phyloP scores from a whole-genome alignment of 1,140 invertebrate genomes.

The Arion vulgaris region DNA sequence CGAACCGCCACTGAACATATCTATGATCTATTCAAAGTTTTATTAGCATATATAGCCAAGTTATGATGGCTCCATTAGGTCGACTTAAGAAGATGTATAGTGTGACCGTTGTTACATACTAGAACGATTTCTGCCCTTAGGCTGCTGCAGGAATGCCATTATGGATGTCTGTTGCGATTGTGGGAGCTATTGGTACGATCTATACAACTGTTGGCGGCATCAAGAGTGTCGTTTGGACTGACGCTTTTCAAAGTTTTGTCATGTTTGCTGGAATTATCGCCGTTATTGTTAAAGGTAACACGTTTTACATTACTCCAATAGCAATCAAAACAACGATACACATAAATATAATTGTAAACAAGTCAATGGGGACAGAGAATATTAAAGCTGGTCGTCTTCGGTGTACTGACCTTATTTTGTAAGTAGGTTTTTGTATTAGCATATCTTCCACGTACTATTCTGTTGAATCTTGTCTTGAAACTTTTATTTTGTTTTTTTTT shows the following conservation, averaged over 20 bases:
- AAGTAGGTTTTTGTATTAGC: too few species aligned
- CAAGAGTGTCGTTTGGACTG: conserved; percentile 90
- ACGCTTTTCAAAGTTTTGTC: conserved; percentile 81
- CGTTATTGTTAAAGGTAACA: conserved; percentile 45
- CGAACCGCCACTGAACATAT: too few species aligned
- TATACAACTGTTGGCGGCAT: conserved; percentile 81
- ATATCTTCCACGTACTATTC: too few species aligned
- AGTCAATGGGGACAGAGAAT: conserved; percentile 53
- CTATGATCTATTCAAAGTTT: too few species aligned
- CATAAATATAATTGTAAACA: conserved; percentile 44
- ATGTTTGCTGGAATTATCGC: conserved; percentile 39
- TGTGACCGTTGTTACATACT: too few species aligned
- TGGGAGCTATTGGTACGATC: conserved; percentile 42
- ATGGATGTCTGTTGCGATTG: conserved; percentile 46
- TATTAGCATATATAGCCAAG: too few species aligned
- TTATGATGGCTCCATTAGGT: too few species aligned
- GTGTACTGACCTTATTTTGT: too few species aligned
- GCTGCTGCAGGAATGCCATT: conserved; percentile 42
- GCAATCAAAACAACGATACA: conserved; percentile 23
- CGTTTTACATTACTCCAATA: not conserved
- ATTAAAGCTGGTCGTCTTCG: too few species aligned
- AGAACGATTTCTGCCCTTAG: not conserved
- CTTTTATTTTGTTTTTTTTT: too few species aligned
- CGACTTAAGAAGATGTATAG: too few species aligned
- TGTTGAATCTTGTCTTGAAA: too few species aligned